These are phyloP conservation scores for Apteryx mantelli DNA, from an alignment of 2,113 vertebrate species.

Conservation along the genomic window DNA sequence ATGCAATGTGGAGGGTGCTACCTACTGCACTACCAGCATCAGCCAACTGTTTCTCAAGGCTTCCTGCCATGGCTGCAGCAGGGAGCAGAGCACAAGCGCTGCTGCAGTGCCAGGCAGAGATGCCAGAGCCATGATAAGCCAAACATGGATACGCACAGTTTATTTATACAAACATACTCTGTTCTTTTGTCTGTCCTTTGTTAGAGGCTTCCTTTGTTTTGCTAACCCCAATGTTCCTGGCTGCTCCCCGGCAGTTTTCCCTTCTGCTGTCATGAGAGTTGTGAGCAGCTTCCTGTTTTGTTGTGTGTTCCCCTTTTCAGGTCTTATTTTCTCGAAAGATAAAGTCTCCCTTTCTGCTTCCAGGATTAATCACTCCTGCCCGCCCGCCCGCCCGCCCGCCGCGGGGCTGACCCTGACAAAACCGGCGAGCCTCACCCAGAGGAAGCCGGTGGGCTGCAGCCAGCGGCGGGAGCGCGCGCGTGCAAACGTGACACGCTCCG, in stretches of 20 bases:
- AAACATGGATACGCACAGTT: not conserved
- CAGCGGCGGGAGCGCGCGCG: rapidly evolving
- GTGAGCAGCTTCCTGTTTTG: constrained; percentile 27
- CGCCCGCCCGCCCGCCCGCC: not conserved
- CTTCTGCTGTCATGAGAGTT: constrained; percentile 9
- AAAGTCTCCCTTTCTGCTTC: not conserved
- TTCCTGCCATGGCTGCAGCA: not conserved
- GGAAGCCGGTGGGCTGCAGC: not conserved
- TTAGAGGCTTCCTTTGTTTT: not conserved
- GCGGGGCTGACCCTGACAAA: not conserved
- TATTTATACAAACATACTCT: not conserved
- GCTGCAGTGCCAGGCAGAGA: not conserved
- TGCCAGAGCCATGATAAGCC: not conserved
- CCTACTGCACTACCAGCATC: not conserved
- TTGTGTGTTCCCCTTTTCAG: not conserved
- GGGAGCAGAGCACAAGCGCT: not conserved
- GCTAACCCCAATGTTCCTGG: rapidly evolving
- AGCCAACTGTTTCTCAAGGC: not conserved
- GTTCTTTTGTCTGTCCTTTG: not conserved
- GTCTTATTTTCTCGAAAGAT: not conserved
- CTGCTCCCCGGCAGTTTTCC: not conserved
- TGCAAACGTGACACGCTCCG: not conserved
- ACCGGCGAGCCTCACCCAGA: not conserved
- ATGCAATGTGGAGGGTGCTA: not conserved
- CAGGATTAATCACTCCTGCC: not conserved